Evolutionary conservation across 1,140 invertebrate genomes (phyloP), one percentile per base, ranked within the genome.

Genomic region (Tribolium castaneum): DNA sequence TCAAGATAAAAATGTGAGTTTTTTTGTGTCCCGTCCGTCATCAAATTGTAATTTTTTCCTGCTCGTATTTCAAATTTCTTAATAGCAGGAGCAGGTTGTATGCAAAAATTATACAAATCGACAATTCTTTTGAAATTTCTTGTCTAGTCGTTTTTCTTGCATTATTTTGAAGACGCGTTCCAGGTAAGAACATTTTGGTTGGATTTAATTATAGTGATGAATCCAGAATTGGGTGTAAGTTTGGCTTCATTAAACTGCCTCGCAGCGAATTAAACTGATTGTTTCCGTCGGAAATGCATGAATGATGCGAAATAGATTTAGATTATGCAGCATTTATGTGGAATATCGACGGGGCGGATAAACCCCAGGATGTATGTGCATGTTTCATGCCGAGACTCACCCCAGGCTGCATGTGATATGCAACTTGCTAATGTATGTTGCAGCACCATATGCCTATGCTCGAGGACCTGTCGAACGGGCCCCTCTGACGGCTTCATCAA

Each of bases 361-460:
- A 76, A 62, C 80, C 82, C 82, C 80, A 79, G 75, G 51, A 59
- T 62, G 34, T 49, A 30, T 45, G 70, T 81, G 72, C 80, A 81
- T 82, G 80, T 82, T 82, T 82, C 73, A 81, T 82, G 59, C 72
- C 34, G 19, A 13, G 52, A 49, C 72, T 54, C 76, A 49, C 54
- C 16, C 45, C 71, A 54, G 39, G 70, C 75, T 78, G 80, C 73
- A 78, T 74, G 79, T 77, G 78, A 80, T 82, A 83, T 79, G 83
- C 83, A 82, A 81, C 75, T 79, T 78, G 80, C 83, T 84, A 83
- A 84, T 84, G 80, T 82, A 83, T 82, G 81, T 83, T 83, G 82
- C 82, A 83, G 78, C 81, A 83, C 83, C 83, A 83, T 84, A 83
- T 83, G 82, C 79, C 82, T 76, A 74, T 73, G 74, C 70, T 84